Evolutionary conservation across 1,140 invertebrate genomes (phyloP), one percentile per base, ranked within the genome.

Genomic region (Meloidogyne exigua): DNA sequence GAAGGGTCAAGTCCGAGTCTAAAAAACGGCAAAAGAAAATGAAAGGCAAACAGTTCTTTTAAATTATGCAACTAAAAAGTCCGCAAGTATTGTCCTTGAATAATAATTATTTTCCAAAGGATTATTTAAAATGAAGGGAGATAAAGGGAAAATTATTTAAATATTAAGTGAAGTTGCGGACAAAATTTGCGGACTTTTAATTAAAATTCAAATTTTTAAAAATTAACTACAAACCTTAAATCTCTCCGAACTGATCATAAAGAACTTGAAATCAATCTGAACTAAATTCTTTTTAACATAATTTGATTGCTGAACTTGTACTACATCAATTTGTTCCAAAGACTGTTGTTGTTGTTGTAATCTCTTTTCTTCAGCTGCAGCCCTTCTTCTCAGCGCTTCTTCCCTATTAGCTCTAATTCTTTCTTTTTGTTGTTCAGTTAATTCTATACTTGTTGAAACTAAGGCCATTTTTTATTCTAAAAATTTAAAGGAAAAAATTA

Each of bases 371-470:
- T 73, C 39, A 15, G 23, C 21, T 0, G 26, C 72, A 12, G 26
- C 76, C 12, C 28, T 78, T 26, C 28, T 78, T 36, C 26, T 78
- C 25, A 78, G 28, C 1, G 78, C 78, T 63, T 71, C 49, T 81
- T 80, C 78, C n/a, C 78, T 28, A 72, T 79, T 79, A 21, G 57
- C 26, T 28, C 25, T 57, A 66, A 76, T 65, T n/a, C 78, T 32
- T 15, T 80, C 78, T 25, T 36, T 49, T 67, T 79, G 78, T 49
- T 79, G 75, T 15, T 80, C 70, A n/a, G 78, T 79, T 36, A 77
- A 23, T 79, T 76, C 21, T n/a, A 57, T n/a, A n/a, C 21, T 57
- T 57, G 49, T 0, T n/a, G 49, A 57, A 57, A 57, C 18, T 44
- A 44, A 57, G 7, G 49, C 49, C 49, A 57, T 57, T 21, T 21